phyloP scores from a whole-genome alignment of 1,140 invertebrate genomes.

The Telenomus remus region DNA sequence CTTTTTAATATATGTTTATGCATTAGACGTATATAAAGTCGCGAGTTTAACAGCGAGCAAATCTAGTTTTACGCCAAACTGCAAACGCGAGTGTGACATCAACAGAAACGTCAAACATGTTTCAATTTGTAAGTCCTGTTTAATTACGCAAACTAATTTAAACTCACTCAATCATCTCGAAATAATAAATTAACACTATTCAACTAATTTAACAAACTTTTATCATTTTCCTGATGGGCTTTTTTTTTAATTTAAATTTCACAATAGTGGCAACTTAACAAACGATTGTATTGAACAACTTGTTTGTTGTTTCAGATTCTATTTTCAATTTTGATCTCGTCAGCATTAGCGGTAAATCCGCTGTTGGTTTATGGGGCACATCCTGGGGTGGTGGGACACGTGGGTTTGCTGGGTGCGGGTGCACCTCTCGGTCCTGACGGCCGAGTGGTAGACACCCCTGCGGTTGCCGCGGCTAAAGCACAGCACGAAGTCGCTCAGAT shows the following conservation, averaged over 20 bases:
- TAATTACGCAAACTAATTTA: no score
- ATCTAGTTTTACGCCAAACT: slow-evolving; percentile 30
- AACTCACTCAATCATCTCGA: no score
- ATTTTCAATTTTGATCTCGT: slow-evolving; percentile 59
- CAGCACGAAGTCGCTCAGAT: slow-evolving; percentile 64
- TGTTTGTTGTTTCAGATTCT: slow-evolving; percentile 65
- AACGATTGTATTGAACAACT: not conserved
- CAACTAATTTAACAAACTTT: no score
- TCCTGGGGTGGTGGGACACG: slow-evolving; percentile 25
- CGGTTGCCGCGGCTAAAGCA: slow-evolving; percentile 69
- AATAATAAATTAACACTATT: no score
- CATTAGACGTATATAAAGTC: slow-evolving; percentile 47
- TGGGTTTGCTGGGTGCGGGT: slow-evolving; percentile 12
- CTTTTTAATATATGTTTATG: slow-evolving; percentile 25
- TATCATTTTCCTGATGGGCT: no score
- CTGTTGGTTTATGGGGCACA: slow-evolving; percentile 22
- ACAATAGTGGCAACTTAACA: no score
- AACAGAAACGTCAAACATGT: slow-evolving; percentile 29
- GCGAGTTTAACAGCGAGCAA: slow-evolving; percentile 12
- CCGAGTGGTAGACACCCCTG: slow-evolving; percentile 69
- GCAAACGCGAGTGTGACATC: slow-evolving; percentile 19
- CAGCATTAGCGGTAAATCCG: slow-evolving; percentile 58
- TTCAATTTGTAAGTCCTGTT: slow-evolving; percentile 29
- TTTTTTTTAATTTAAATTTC: no score
- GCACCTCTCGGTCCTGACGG: slow-evolving; percentile 69